Conservation (phyloP, 2,797 vertebrate species). For the Pipistrellus pygmaeus region DNA sequence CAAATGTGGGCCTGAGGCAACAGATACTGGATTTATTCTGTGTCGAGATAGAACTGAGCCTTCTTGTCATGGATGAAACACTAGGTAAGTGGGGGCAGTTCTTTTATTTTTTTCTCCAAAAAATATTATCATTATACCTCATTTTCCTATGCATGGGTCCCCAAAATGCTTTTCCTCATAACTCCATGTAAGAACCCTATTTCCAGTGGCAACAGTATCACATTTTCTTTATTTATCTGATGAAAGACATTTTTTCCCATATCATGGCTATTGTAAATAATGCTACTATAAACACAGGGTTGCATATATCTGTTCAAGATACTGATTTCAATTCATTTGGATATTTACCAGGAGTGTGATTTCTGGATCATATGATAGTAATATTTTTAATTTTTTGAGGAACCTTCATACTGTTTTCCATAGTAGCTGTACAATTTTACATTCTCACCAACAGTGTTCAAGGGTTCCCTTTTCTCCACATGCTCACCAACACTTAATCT, state of each 20-base stretch:
- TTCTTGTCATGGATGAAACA: neutral
- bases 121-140: neutral
- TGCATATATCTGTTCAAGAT: conserved; percentile 10
- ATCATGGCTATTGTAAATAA: neutral
- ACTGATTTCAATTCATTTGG: neutral
- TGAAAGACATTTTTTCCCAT: neutral
- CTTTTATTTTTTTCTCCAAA: neutral
- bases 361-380: neutral
- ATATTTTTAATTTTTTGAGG: conserved; percentile 5
- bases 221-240: neutral
- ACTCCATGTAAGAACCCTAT: neutral
- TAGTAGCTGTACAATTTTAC: neutral
- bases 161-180: neutral
- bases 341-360: neutral
- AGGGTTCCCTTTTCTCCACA: neutral
- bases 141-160: neutral
- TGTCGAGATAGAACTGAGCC: neutral
- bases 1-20: neutral
- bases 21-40: neutral
- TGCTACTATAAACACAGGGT: neutral
- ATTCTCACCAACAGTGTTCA: neutral
- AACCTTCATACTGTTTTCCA: neutral
- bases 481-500: neutral
- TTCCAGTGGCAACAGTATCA: neutral
- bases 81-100: neutral